Evolutionary conservation across 1,140 invertebrate species (phyloP), one percentile per base, ranked within the genome.

Genomic region (Papilio aristodemus): DNA sequence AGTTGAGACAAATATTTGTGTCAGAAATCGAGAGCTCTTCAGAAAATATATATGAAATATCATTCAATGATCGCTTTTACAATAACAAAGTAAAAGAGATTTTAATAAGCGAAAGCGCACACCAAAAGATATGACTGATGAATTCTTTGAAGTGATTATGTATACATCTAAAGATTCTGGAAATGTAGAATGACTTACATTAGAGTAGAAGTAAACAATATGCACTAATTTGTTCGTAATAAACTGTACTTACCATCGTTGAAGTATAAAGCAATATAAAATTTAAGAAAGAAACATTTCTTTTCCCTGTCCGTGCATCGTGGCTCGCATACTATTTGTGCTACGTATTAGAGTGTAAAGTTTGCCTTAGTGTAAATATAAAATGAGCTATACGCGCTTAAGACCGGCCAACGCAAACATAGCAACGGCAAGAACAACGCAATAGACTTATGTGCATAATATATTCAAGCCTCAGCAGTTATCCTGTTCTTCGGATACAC

Each of bases 331-430:
- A 72, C n/a, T 73, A 71, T 76, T 78, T 78, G 68, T 75, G 72
- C 71, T 78, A 72, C 67, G 37, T 71, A 38, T 78, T 72, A 75
- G 71, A 63, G 72, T 39, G 57, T 68, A 72, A 69, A 64, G 58
- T 69, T 71, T 60, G 60, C 66, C 71, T 76, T 76, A 71, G 64
- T 80, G 78, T 80, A 84, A 84, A 82, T 80, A 84, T 76, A 77
- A 72, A 70, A 74, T 75, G 74, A 70, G 41, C 70, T 71, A 67
- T 72, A 58, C 71, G 37, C 64, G 66, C 70, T 75, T 75, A 73
- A 58, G 72, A 69, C 72, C 63, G 70, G 71, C 71, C 71, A 74
- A 75, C 70, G 69, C 80, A 81, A 79, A 81, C 71, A 74, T 60
- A 41, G 71, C 64, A 73, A 76, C 62, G 59, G 70, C 72, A 71